Evolutionary conservation across 1,140 invertebrate genomes (phyloP).

Genomic region (Lethrus apterus): DNA sequence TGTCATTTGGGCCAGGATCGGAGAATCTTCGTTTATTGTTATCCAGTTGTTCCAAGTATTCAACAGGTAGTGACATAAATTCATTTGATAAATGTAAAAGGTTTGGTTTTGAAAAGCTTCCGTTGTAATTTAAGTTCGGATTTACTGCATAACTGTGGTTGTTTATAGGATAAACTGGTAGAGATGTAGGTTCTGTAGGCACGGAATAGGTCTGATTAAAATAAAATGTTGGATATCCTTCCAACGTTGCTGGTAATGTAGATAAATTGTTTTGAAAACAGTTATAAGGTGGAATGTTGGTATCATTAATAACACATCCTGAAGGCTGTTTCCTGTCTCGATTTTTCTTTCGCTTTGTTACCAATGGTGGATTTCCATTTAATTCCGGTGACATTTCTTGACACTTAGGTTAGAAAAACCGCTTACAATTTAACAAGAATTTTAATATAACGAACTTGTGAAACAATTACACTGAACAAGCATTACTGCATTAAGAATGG

Average conservation of each 20-base stretch:
- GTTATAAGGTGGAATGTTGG: constrained; percentile 14
- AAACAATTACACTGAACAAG: too few relatives aligned
- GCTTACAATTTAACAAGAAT: not conserved
- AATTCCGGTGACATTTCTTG: constrained; percentile 37
- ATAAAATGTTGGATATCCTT: constrained; percentile 38
- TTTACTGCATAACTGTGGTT: constrained; percentile 23
- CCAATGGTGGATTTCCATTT: constrained; percentile 36
- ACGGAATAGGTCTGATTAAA: constrained; percentile 38
- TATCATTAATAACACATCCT: constrained; percentile 16
- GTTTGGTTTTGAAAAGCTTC: constrained; percentile 21
- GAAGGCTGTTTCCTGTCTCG: constrained; percentile 30
- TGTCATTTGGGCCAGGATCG: constrained; percentile 49
- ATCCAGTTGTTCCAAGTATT: constrained; percentile 32
- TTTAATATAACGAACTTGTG: not conserved
- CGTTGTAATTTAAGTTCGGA: constrained; percentile 22
- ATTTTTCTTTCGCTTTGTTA: constrained; percentile 35
- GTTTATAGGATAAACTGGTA: constrained; percentile 41
- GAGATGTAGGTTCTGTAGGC: constrained; percentile 47
- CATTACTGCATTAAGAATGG: too few relatives aligned
- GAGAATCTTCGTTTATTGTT: constrained; percentile 45
- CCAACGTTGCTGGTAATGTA: constrained; percentile 27
- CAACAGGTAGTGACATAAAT: constrained; percentile 46
- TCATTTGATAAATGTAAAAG: constrained; percentile 25
- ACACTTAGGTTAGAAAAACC: not conserved
- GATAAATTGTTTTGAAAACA: constrained; percentile 16